Conservation (phyloP, 1,140 invertebrate species). For the Drosophila novamexicana region DNA sequence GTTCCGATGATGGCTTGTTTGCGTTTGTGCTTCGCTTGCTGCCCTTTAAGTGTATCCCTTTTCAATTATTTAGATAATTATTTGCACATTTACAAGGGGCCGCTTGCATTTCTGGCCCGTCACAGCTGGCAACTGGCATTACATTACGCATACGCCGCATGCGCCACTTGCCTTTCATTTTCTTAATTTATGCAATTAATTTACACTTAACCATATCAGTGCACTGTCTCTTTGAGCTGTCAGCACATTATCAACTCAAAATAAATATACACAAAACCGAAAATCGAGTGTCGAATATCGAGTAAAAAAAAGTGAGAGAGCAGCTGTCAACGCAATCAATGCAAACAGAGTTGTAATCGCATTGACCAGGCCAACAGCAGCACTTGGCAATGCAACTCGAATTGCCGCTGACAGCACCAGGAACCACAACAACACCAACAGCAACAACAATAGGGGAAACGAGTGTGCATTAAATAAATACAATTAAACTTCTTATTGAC, state of each 20-base stretch:
- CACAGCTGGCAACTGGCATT: slow-evolving; percentile 55
- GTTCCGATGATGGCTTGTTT: slow-evolving; percentile 15
- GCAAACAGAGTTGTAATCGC: slow-evolving; percentile 72
- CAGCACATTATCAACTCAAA: slow-evolving; percentile 67
- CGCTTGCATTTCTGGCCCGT: neutral
- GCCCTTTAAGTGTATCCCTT: slow-evolving; percentile 57
- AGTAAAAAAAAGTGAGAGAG: slow-evolving; percentile 13
- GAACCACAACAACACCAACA: slow-evolving; percentile 18
- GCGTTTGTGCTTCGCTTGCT: slow-evolving; percentile 16
- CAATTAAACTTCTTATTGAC: slow-evolving; percentile 59
- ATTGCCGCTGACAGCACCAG: slow-evolving; percentile 63
- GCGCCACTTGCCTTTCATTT: slow-evolving; percentile 44
- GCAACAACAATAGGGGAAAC: slow-evolving; percentile 38
- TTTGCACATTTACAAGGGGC: slow-evolving; percentile 63
- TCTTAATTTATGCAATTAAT: slow-evolving; percentile 83
- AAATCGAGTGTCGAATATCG: slow-evolving; percentile 27
- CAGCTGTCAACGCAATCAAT: slow-evolving; percentile 66
- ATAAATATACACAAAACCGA: slow-evolving; percentile 48
- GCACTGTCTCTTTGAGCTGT: slow-evolving; percentile 36
- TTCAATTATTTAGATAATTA: slow-evolving; percentile 82
- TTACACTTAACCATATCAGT: slow-evolving; percentile 68
- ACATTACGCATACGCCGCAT: slow-evolving; percentile 63
- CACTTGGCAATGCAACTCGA: slow-evolving; percentile 38
- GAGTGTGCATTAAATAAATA: slow-evolving; percentile 67
- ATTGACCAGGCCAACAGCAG: slow-evolving; percentile 62